Conservation (phyloP, 2,113 vertebrate genomes). For the Prinia subflava region DNA sequence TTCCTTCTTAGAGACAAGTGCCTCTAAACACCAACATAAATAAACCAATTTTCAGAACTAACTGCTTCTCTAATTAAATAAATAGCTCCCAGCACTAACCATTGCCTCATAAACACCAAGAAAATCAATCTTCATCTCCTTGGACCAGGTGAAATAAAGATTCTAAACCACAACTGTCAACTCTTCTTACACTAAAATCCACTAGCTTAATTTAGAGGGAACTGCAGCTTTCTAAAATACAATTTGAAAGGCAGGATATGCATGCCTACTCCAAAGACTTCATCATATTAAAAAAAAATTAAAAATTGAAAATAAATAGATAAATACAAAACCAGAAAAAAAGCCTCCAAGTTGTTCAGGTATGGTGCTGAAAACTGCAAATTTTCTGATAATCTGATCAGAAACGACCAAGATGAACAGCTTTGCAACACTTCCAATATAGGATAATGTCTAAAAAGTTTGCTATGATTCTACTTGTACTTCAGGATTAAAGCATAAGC, state of each 20-base stretch:
- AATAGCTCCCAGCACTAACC: background rate
- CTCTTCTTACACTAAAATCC: background rate
- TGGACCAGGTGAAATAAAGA: background rate
- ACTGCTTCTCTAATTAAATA: background rate
- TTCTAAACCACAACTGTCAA: background rate
- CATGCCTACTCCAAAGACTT: background rate
- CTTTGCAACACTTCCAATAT: background rate
- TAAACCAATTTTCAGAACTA: background rate
- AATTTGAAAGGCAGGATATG: background rate
- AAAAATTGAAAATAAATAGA: too few relatives aligned
- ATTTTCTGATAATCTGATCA: background rate
- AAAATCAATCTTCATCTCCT: background rate
- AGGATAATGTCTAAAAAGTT: background rate
- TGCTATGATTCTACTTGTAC: background rate
- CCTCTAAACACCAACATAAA: background rate
- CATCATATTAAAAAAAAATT: background rate
- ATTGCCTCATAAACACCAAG: background rate
- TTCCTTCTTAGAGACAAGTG: background rate
- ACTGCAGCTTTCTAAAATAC: background rate
- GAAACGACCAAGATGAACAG: rapidly evolving
- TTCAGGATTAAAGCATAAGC: background rate
- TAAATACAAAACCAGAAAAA: background rate
- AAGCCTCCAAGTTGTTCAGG: background rate
- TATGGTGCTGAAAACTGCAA: background rate
- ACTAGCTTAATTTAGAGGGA: background rate